Evolutionary conservation across 2,113 vertebrate species (phyloP), one percentile per base, ranked within the genome.

Genomic region (Stegastes partitus): DNA sequence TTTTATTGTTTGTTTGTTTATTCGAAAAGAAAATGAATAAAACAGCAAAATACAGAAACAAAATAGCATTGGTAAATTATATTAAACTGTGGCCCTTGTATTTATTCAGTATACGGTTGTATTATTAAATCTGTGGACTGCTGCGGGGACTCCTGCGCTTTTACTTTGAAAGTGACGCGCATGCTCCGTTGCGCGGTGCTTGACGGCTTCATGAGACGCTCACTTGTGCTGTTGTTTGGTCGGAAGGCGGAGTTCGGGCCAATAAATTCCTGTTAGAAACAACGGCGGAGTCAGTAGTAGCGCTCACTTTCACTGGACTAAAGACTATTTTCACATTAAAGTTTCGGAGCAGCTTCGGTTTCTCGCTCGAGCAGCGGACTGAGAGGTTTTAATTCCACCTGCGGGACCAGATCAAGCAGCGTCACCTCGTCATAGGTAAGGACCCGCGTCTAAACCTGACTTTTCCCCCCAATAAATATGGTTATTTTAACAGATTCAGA

Each of bases 241-340:
- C 7, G 1, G 56, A 77, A 86, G 92, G 93, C 79, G 92, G 91
- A 87, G 92, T 89, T 89, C 56, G 39, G 68, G 19, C 12, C 12
- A 42, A 64, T 79, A 85, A 90, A 91, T 56, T 79, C 50, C 5
- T n/a, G 9, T 15, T 2, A 49, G 59, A 61, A 61, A 21, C 55
- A 15, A 2, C 74, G 5, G 4, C 1, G 23, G 11, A 37, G 45
- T 54, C 81, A 85, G n/a, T 77, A 22, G 50, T 57, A 9, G 16
- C 15, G 4, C 12, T 61, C 19, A 58, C 45, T 62, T 53, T 34
- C n/a, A 39, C 42, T 3, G 57, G 78, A 70, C 18, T 34, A 42
- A 31, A 31, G 3, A 2, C 3, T 34, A 10, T 10, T 1, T 57
- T 49, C 15, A 5, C 5, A 1, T 10, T 23, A 6, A 16, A 1